Evolutionary conservation across 2,888 invertebrate species (phyloP).

Genomic region (Helleia helle): DNA sequence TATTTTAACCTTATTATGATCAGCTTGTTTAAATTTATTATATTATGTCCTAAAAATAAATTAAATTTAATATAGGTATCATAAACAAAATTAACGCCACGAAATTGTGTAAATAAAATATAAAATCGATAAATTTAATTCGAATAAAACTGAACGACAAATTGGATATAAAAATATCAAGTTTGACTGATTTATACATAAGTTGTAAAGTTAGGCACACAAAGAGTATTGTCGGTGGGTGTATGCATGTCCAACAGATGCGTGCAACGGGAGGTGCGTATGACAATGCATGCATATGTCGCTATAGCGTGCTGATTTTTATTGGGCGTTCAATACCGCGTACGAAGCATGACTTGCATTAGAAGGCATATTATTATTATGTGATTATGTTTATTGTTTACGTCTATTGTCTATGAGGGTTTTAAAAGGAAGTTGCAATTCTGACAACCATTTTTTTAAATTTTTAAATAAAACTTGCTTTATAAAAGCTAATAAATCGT

Average conservation of each 20-base stretch:
- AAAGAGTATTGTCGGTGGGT: constrained; percentile 40
- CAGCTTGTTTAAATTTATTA: no score
- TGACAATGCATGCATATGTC: constrained; percentile 61
- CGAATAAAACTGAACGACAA: constrained; percentile 3
- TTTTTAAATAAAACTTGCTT: no score
- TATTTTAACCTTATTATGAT: no score
- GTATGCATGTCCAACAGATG: constrained; percentile 60
- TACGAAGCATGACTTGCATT: constrained; percentile 44
- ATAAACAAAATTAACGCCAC: not conserved
- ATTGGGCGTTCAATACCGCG: constrained; percentile 50
- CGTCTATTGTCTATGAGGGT: no score
- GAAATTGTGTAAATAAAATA: not conserved
- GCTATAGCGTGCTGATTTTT: constrained; percentile 28
- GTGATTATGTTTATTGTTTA: no score
- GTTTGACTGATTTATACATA: constrained; percentile 22
- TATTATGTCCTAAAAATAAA: no score
- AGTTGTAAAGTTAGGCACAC: constrained; percentile 36
- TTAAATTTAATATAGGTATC: no score
- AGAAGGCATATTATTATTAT: constrained; percentile 29
- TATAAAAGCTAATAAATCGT: no score
- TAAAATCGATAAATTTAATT: not conserved
- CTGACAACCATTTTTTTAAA: no score
- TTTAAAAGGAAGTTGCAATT: no score
- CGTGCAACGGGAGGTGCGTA: constrained; percentile 39
- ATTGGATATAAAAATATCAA: constrained; percentile 4